These are phyloP conservation scores for Colius striatus DNA, from an alignment of 2,113 vertebrate species.

Conservation along the genomic window DNA sequence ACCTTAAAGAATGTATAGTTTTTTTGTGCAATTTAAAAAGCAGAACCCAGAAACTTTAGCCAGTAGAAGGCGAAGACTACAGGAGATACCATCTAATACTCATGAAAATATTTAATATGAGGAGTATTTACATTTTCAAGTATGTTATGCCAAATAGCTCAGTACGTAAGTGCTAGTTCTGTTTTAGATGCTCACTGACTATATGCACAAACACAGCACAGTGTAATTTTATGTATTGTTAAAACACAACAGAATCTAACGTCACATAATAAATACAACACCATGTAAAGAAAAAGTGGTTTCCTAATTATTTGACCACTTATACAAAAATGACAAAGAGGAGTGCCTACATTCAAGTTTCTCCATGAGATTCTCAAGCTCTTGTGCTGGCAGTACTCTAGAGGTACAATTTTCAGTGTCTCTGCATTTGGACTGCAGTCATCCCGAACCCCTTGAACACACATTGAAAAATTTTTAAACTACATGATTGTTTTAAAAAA, in stretches of 20 bases:
- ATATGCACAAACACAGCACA: not conserved
- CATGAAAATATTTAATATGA: not conserved
- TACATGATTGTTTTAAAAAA: not conserved
- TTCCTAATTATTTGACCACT: not conserved
- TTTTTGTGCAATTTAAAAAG: constrained; percentile 5
- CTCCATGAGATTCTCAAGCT: not conserved
- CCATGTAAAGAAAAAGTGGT: not conserved
- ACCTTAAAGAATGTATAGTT: not conserved
- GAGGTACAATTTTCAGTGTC: not conserved
- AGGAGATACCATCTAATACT: not conserved
- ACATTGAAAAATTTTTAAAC: not conserved
- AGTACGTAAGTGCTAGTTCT: not conserved
- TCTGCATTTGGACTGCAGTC: not conserved
- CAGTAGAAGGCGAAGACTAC: not conserved
- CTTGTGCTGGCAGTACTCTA: not conserved
- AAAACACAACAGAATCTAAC: not conserved
- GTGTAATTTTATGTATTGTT: not conserved
- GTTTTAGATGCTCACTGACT: not conserved
- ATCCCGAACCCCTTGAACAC: not conserved
- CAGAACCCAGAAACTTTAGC: not conserved
- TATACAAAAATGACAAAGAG: not conserved
- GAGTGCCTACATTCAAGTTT: not conserved
- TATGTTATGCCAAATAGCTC: not conserved
- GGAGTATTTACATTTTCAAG: not conserved
- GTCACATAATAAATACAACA: not conserved